Percentiles rank a stretch among this genome's conserved stretches.
These are phyloP conservation scores for Brachypteracias leptosomus DNA, from an alignment of 2,113 vertebrate species.

Conservation along the genomic window DNA sequence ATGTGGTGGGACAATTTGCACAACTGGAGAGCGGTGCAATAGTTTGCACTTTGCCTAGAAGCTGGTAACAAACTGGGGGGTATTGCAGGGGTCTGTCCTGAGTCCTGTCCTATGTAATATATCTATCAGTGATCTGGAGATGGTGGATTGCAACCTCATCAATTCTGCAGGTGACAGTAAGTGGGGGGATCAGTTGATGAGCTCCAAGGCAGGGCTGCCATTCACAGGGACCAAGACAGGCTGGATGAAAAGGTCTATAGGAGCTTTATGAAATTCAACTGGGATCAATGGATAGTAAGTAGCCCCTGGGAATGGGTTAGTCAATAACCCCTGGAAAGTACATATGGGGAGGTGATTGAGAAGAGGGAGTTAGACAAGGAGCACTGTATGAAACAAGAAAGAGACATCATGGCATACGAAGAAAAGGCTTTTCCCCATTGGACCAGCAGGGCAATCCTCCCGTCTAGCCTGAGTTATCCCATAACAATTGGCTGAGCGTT, in stretches of 20 bases:
- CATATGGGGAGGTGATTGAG: neutral
- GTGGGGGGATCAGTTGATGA: neutral
- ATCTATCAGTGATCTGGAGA: neutral
- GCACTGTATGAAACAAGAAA: neutral
- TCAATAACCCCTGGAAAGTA: neutral
- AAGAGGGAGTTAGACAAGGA: neutral
- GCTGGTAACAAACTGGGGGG: neutral
- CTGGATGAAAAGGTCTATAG: neutral
- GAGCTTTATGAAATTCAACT: neutral
- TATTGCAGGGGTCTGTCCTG: neutral
- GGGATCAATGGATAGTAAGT: neutral
- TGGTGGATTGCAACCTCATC: neutral
- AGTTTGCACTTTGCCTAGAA: neutral
- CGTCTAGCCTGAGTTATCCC: neutral
- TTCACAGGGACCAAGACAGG: neutral
- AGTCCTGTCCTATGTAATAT: neutral
- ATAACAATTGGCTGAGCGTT: neutral
- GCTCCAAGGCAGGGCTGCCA: neutral
- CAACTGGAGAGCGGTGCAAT: neutral
- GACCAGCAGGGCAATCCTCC: rapidly evolving
- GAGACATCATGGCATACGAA: neutral
- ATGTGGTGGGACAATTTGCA: neutral
- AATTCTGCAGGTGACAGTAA: neutral
- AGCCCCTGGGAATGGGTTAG: neutral
- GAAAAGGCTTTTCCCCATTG: neutral